Evolutionary conservation across 2,888 invertebrate genomes (phyloP), one percentile per base, ranked within the genome.

Genomic region (Ochropacha duplaris): DNA sequence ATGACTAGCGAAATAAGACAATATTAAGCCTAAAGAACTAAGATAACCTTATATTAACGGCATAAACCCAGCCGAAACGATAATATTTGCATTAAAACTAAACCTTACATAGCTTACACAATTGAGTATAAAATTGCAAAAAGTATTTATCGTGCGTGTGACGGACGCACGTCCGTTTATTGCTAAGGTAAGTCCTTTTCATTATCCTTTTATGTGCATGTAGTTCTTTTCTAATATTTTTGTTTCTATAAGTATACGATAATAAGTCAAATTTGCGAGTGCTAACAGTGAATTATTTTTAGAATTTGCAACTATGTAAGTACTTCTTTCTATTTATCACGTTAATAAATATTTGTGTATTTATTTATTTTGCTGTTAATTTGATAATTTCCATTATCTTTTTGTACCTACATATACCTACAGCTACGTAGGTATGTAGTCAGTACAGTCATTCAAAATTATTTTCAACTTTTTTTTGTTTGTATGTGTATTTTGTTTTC

Each of bases 1-100:
- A 93, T 90, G 92, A 92, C 84, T 91, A 92, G 92, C 90, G 90
- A 92, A 94, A 93, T 92, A 94, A 90, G 90, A 88, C 81, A 87
- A 81, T 76, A 68, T 77, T 83, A 77, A 79, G 71, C 74, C 68
- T 81, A 87, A 87, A 86, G 76, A 84, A 84, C 72, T 81, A 72
- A 81, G 74, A 83, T 78, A 76, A 77, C 60, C 66, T 62, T 77
- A 86, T 92, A 92, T 92, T 92, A 73, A 68, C 69, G 83, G 83
- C 80, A 66, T 63, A 81, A 81, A 82, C 78, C 80, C 79, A 74
- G 66, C 78, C 72, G 65, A 81, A 84, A 73, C 70, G 66, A 71
- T 74, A 72, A 72, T 77, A 81, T 76, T 67, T 74, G 70, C 59
- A n/a, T 70, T 76, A 75, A 81, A 79, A 82, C 72, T 71, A 81